Evolutionary conservation across 2,113 vertebrate species (phyloP), one percentile per base, ranked within the genome.

Genomic region (Aplodontia rufa): DNA sequence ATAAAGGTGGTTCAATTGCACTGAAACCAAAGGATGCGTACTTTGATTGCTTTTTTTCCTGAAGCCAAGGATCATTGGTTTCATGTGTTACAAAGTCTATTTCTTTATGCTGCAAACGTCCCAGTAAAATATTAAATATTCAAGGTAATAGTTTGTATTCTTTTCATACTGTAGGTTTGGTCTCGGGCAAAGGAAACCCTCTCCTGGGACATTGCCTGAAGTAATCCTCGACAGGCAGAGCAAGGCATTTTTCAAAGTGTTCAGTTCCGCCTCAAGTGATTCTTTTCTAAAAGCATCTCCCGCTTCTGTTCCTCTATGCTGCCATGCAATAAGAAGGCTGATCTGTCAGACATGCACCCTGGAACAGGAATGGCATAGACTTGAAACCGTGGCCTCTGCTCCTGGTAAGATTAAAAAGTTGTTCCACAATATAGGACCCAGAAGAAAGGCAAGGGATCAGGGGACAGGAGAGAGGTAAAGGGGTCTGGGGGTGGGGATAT

Each of bases 171-270:
- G 97, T 96, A 97, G 94, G 95, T 97, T 98, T 97, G 84, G 91
- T 86, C 96, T 95, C 85, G 71, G 97, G 87, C 97, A 97, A 97
- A 98, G 93, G 96, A 96, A 97, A 42, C 16, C 93, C 95, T 99
- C 98, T 98, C 98, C 99, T 99, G 97, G 98, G 98, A 97, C 99
- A 99, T 95, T 98, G 98, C 98, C 99, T 99, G 98, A 99, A 99
- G 97, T 99, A 99, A 95, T 98, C 98, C 99, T 98, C 82, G 98
- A 98, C 99, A 99, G 99, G 99, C 98, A 93, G 99, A 80, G 98
- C 98, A 98, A 99, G 98, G 98, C 98, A 99, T 98, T 99, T 99
- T 98, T 99, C 5, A 28, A 99, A 99, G 99, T 99, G 99, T 99
- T 99, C 98, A 99, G 98, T 98, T 99, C 99, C 6, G 99, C 99